Evolutionary conservation across 2,797 vertebrate genomes (phyloP).

Genomic region (Poecilia picta): DNA sequence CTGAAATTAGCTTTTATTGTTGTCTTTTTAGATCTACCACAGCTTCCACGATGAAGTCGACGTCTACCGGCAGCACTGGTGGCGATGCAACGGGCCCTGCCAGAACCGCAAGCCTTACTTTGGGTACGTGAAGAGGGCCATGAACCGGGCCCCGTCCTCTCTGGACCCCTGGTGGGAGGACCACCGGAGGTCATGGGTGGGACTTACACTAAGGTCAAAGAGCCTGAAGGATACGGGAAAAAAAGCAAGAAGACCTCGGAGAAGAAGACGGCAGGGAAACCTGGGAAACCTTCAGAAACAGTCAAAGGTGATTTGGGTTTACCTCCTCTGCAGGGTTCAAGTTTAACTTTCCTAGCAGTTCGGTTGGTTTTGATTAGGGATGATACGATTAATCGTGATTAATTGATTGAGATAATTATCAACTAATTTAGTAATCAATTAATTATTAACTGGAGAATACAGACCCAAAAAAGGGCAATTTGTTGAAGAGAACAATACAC

Average conservation of each 20-base stretch:
- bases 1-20: background rate
- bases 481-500: no score
- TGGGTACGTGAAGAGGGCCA: conserved; percentile 92
- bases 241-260: conserved; percentile 65
- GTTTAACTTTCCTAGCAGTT: background rate
- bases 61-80: conserved; percentile 95
- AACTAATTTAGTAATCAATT: no score
- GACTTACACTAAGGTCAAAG: conserved; percentile 89
- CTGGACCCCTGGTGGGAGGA: conserved; percentile 93
- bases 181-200: conserved; percentile 90
- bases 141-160: conserved; percentile 92
- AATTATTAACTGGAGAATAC: no score
- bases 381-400: no score
- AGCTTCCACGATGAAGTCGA: conserved; percentile 91
- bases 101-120: conserved; percentile 86
- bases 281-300: conserved; percentile 44
- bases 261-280: conserved; percentile 36
- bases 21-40: conserved; percentile 86
- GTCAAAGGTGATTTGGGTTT: conserved; percentile 35
- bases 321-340: background rate
- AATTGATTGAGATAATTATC: no score
- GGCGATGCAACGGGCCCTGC: conserved; percentile 93
- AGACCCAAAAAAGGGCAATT: no score
- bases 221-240: conserved; percentile 90
- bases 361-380: no score